phyloP scores from a whole-genome alignment of 1,140 invertebrate species.

The Lordiphosa stackelbergi region DNA sequence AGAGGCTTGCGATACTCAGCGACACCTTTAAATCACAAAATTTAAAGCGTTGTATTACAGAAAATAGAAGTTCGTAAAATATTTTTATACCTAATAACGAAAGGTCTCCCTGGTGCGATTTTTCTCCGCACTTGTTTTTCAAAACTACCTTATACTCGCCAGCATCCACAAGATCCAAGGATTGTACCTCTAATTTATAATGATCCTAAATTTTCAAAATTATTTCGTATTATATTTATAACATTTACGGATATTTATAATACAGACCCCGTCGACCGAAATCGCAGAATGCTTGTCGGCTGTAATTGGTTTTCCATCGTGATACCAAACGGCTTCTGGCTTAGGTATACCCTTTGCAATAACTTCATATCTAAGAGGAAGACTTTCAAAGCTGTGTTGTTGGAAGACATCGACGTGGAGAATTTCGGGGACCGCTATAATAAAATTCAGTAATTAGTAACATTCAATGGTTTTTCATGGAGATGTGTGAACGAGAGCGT shows the following conservation, averaged over 20 bases:
- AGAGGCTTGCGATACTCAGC: slow-evolving; percentile 87
- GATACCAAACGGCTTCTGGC: slow-evolving; percentile 87
- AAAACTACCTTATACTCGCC: slow-evolving; percentile 88
- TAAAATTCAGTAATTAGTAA: slow-evolving; percentile 11
- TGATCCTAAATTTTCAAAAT: slow-evolving; percentile 77
- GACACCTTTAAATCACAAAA: slow-evolving; percentile 79
- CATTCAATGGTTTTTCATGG: not conserved
- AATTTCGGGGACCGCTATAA: slow-evolving; percentile 86
- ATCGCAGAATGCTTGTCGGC: slow-evolving; percentile 81
- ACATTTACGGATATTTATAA: not conserved
- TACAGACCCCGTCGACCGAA: slow-evolving; percentile 80
- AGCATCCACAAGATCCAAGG: slow-evolving; percentile 84
- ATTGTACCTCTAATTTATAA: slow-evolving; percentile 84
- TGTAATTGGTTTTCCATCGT: slow-evolving; percentile 83
- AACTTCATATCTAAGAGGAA: slow-evolving; percentile 85
- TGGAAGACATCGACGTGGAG: slow-evolving; percentile 85
- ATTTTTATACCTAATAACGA: slow-evolving; percentile 82
- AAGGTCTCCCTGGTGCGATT: slow-evolving; percentile 83
- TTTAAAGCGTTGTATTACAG: not conserved
- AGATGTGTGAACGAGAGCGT: not conserved
- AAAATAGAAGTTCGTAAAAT: not conserved
- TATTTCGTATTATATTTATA: not conserved
- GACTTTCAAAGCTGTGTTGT: slow-evolving; percentile 85
- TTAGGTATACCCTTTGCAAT: slow-evolving; percentile 85
- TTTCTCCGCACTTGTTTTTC: slow-evolving; percentile 86